These are phyloP conservation scores for Melinaea menophilus DNA, from an alignment of 2,888 invertebrate species.

Conservation along the genomic window DNA sequence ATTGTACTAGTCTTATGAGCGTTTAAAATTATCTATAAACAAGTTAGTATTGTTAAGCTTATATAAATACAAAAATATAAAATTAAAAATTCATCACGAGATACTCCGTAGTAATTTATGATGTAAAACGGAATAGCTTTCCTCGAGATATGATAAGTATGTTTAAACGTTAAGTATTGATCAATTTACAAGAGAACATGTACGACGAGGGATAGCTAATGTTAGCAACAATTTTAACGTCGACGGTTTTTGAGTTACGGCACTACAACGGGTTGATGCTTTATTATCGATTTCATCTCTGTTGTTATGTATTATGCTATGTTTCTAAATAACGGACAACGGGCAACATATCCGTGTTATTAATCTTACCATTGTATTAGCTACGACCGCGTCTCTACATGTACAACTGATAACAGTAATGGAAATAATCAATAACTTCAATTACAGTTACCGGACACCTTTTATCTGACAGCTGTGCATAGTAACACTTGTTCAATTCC, in stretches of 20 bases:
- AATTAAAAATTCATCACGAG: no score
- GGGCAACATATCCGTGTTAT: slow-evolving; percentile 66
- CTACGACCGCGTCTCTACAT: slow-evolving; percentile 65
- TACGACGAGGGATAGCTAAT: slow-evolving; percentile 50
- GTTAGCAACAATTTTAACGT: slow-evolving; percentile 71
- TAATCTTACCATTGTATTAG: slow-evolving; percentile 75
- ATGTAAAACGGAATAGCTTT: background rate
- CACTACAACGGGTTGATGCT: slow-evolving; percentile 59
- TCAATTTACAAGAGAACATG: slow-evolving; percentile 18
- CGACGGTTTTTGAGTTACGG: slow-evolving; percentile 69
- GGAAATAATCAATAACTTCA: slow-evolving; percentile 67
- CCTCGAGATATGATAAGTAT: background rate
- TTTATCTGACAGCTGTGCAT: slow-evolving; percentile 42
- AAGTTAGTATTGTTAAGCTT: no score
- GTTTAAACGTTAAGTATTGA: slow-evolving; percentile 1
- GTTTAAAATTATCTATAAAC: no score
- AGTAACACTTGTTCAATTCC: slow-evolving; percentile 35
- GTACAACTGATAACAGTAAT: slow-evolving; percentile 70
- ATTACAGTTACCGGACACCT: slow-evolving; percentile 60
- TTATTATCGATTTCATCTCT: slow-evolving; percentile 75
- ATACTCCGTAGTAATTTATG: background rate
- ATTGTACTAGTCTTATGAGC: no score
- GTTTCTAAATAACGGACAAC: slow-evolving; percentile 65
- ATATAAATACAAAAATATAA: no score
- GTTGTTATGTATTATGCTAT: slow-evolving; percentile 73